Conservation (phyloP, 2,888 invertebrate genomes). For the Odiellus spinosus region DNA sequence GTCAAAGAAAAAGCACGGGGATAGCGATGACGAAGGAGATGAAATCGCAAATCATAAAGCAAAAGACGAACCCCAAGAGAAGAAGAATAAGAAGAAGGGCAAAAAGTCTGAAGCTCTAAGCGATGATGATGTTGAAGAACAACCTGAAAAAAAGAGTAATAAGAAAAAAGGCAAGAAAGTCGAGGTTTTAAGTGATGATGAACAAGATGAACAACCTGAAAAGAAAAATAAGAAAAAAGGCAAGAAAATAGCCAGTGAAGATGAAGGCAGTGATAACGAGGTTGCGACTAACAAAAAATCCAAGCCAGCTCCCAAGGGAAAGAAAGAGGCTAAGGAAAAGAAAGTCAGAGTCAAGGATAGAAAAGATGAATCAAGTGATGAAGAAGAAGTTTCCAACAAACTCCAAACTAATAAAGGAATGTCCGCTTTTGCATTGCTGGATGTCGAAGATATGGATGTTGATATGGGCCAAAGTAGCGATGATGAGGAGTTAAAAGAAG, state of each 20-base stretch:
- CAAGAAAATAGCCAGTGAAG: conserved; percentile 31
- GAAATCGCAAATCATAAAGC: no score
- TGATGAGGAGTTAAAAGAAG: conserved; percentile 26
- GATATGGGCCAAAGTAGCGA: not conserved
- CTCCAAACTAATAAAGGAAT: not conserved
- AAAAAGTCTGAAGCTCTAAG: conserved; percentile 4
- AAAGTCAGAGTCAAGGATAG: conserved; percentile 32
- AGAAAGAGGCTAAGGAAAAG: conserved; percentile 32
- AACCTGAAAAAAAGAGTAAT: conserved; percentile 13
- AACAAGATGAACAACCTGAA: conserved; percentile 9
- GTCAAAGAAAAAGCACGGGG: no score
- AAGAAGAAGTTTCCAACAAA: not conserved
- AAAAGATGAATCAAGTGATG: conserved; percentile 7
- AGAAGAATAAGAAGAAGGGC: no score
- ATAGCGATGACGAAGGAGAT: no score
- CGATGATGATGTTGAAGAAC: conserved; percentile 13
- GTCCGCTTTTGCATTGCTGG: not conserved
- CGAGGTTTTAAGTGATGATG: conserved; percentile 11
- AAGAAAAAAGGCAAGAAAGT: conserved; percentile 16
- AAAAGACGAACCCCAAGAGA: no score
- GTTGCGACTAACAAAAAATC: conserved; percentile 3
- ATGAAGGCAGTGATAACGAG: conserved; percentile 26
- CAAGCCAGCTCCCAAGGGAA: conserved; percentile 6
- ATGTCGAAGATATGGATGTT: not conserved
- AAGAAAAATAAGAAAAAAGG: conserved; percentile 10